A percentile compares a stretch with the other conserved stretches of the same genome.
phyloP scores from a whole-genome alignment of 92 coral and sea anemone genomes.

The Epizoanthus illoricatus region DNA sequence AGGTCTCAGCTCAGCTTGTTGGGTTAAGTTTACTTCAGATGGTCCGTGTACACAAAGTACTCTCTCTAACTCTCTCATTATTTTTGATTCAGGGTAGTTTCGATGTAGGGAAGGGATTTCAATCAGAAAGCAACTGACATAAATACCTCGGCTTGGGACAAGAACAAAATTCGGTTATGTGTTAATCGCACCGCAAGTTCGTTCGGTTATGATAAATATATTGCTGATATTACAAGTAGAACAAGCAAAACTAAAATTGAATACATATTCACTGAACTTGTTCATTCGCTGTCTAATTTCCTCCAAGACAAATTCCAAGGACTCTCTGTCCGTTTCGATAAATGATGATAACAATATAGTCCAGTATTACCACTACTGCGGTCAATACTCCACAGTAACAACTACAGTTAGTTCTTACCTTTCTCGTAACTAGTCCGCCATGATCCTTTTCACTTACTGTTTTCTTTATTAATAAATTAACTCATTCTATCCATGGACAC shows the following conservation, averaged over 20 bases:
- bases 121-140: not conserved
- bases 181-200: too few relatives aligned
- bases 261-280: conserved; percentile 2
- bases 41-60: too few relatives aligned
- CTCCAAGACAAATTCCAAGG: not conserved
- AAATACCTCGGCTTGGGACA: not conserved
- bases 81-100: too few relatives aligned
- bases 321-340: not conserved
- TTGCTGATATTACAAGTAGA: not conserved
- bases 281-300: not conserved
- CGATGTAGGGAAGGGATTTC: too few relatives aligned
- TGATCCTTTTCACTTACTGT: conserved; percentile 53
- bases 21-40: too few relatives aligned
- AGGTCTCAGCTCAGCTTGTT: too few relatives aligned
- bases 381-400: not conserved
- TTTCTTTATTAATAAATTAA: conserved; percentile 73
- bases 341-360: too few relatives aligned
- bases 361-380: not conserved
- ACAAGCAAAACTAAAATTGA: not conserved
- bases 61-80: too few relatives aligned
- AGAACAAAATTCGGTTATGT: not conserved
- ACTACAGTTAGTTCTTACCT: conserved; percentile 13
- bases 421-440: conserved; percentile 56
- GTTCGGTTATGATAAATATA: not conserved
- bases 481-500: conserved; percentile 34